Evolutionary conservation across 2,888 invertebrate genomes (phyloP).

Genomic region (Julus scandinavius): DNA sequence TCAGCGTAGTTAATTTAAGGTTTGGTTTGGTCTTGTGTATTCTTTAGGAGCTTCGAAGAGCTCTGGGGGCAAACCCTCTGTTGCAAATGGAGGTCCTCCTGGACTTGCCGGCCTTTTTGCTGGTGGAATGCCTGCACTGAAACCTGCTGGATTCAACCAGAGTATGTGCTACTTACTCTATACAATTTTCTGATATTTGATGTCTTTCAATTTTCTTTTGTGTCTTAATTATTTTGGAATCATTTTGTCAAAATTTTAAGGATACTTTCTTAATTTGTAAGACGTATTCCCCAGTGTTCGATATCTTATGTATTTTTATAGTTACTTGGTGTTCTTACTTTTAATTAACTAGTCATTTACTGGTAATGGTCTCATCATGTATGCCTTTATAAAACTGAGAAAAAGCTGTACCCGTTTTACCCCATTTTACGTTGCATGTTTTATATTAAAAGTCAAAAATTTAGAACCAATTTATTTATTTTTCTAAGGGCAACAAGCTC

Average conservation of each 20-base stretch:
- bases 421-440: too few species aligned
- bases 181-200: neutral
- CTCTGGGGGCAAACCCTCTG: neutral
- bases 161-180: neutral
- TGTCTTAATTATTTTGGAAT: too few species aligned
- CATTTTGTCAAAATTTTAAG: too few species aligned
- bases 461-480: neutral
- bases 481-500: conserved; percentile 46
- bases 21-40: neutral
- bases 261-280: too few species aligned
- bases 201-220: neutral
- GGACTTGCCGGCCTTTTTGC: conserved; percentile 80
- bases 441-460: neutral
- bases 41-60: neutral
- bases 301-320: too few species aligned
- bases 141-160: conserved; percentile 71
- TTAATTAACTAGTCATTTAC: too few species aligned
- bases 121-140: conserved; percentile 84
- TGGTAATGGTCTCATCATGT: neutral
- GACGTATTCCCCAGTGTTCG: too few species aligned
- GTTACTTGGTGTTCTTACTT: too few species aligned
- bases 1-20: neutral
- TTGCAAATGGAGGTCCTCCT: conserved; percentile 60
- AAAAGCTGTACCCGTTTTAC: too few species aligned
- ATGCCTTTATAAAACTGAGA: neutral